A percentile compares a stretch with the other conserved stretches of the same genome.
Evolutionary conservation across 2,797 vertebrate species (phyloP).

Genomic region (Gadopsis marmoratus): DNA sequence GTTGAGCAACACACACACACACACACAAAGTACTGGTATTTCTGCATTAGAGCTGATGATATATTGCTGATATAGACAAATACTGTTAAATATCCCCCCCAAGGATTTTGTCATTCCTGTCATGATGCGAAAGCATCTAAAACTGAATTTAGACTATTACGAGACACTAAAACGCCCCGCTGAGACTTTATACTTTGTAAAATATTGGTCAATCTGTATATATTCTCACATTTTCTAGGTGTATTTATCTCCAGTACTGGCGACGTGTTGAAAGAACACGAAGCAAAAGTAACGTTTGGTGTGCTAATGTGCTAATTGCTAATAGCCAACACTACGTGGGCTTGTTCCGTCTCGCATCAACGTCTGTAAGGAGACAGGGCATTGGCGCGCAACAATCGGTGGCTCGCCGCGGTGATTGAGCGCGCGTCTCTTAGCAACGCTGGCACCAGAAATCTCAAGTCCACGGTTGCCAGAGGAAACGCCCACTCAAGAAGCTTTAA

Average conservation of each 20-base stretch:
- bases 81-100: neutral
- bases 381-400: too few species aligned
- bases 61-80: conserved; percentile 1
- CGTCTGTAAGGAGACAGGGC: too few species aligned
- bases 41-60: neutral
- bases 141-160: neutral
- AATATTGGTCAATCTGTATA: neutral
- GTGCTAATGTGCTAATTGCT: neutral
- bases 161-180: neutral
- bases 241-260: neutral
- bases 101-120: neutral
- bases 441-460: neutral
- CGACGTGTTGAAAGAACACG: neutral
- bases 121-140: neutral
- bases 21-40: neutral
- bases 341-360: too few species aligned
- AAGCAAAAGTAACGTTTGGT: neutral
- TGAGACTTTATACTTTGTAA: too few species aligned
- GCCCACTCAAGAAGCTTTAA: neutral
- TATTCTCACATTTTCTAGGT: neutral
- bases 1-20: too few species aligned
- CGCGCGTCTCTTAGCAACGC: neutral
- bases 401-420: neutral
- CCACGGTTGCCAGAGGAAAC: neutral
- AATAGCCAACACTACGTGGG: neutral